Evolutionary conservation across 2,113 vertebrate genomes (phyloP), one percentile per base, ranked within the genome.

Genomic region (Mobula birostris): DNA sequence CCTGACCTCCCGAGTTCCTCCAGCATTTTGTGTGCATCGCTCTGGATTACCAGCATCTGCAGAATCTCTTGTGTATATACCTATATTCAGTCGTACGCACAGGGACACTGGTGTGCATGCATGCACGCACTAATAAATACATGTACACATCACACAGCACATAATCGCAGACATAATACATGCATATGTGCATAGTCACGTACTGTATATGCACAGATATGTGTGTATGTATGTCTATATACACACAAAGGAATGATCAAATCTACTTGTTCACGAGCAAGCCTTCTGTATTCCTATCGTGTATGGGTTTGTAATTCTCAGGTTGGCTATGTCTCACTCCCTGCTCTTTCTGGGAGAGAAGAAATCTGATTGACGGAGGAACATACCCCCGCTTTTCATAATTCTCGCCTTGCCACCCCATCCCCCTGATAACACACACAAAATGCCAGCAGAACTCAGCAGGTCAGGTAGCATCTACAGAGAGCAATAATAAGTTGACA

Each of bases 291-390:
- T 96, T 97, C 97, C 96, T 96, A 97, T 83, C 80, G 24, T 48
- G 7, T 48, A 40, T 36, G 5, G 14, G 24, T 15, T 40, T n/a
- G 7, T 56, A 48, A 27, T 56, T 83, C 80, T 83, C 80, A 83
- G 21, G 56, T 21, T 17, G 40, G 80, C 21, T 9, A 40, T 56
- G 21, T 2, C 7, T 97, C 95, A 96, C 96, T 95, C 96, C 96
- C 96, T 96, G 97, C 97, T 97, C 97, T 97, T 97, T 97, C 97
- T 94, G 95, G 96, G 96, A 96, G 96, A 96, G 97, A 96, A 97
- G 95, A 95, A 96, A 96, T 95, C 96, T 95, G 96, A 96, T 95
- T 96, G 95, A 96, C 95, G 95, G 94, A 95, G 96, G 95, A 95
- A 40, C 32, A 48, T 48, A 48, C 7, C 40, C 19, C 79, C 17